Percentiles rank a stretch among this genome's conserved stretches.
These are phyloP conservation scores for Branchipolynoe longqiensis DNA, from an alignment of 2,888 invertebrate species.

Conservation along the genomic window DNA sequence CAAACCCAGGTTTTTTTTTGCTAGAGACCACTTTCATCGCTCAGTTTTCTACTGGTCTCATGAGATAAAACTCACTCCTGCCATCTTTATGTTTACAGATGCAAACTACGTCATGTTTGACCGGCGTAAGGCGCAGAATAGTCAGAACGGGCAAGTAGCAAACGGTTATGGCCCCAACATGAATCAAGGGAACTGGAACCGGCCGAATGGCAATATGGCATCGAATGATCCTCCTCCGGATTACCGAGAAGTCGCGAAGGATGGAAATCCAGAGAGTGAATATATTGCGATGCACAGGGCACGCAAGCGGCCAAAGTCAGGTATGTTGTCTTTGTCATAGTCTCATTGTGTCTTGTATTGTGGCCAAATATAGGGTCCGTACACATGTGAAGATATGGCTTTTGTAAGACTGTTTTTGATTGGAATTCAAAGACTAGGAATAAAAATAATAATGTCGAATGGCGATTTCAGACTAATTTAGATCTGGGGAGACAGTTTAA, in stretches of 20 bases:
- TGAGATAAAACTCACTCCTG: background rate
- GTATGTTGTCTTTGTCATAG: no score
- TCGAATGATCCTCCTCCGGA: slow-evolving; percentile 24
- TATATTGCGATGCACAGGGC: slow-evolving; percentile 47
- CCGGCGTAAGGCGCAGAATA: background rate
- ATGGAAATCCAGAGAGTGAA: background rate
- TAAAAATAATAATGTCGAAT: no score
- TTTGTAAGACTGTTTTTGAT: no score
- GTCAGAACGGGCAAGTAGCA: background rate
- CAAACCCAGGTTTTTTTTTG: no score
- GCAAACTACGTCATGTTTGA: slow-evolving; percentile 56
- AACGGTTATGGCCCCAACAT: slow-evolving; percentile 30
- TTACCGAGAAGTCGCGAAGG: slow-evolving; percentile 29
- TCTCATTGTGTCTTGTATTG: no score
- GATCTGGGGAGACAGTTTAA: no score
- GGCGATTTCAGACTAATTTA: no score
- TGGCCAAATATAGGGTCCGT: no score
- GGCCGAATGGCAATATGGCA: background rate
- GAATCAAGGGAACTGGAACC: slow-evolving; percentile 44
- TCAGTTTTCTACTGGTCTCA: no score
- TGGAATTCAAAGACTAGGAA: no score
- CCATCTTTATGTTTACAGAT: background rate
- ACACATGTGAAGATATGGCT: no score
- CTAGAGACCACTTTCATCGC: no score
- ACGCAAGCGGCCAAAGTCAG: slow-evolving; percentile 29